Percentiles rank a stretch among this genome's conserved stretches.
Conservation (phyloP, 2,797 vertebrate genomes). For the Myotis myotis region DNA sequence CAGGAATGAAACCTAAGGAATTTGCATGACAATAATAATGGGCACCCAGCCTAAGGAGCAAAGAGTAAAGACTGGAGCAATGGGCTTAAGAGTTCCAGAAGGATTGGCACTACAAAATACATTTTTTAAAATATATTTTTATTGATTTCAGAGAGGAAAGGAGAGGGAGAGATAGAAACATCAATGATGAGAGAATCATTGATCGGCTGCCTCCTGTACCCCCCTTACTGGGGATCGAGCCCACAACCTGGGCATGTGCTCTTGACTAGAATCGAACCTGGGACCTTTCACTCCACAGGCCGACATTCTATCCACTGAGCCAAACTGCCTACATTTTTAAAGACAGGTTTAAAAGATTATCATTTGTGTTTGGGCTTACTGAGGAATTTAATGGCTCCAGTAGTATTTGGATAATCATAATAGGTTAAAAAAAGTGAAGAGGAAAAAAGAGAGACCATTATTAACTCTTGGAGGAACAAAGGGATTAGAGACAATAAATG, state of each 20-base stretch:
- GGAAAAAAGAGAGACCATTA: not conserved
- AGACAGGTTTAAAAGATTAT: not conserved
- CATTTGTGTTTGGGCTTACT: not conserved
- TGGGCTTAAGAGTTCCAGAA: not conserved
- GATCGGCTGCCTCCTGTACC: no score
- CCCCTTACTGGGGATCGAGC: no score
- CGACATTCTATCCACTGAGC: no score
- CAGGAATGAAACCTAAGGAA: not conserved
- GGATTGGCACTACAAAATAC: not conserved
- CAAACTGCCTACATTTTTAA: not conserved
- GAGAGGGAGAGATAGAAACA: no score
- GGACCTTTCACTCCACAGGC: no score
- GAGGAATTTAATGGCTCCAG: not conserved
- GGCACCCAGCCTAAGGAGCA: not conserved
- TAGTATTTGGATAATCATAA: not conserved
- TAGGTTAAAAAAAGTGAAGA: not conserved
- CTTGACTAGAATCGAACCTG: no score
- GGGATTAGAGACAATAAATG: not conserved
- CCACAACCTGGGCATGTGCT: no score
- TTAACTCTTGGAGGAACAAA: slow-evolving; percentile 24
- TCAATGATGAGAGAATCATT: no score
- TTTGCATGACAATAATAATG: not conserved
- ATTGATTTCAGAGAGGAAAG: no score
- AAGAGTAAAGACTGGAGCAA: not conserved
- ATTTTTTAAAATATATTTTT: not conserved